Conservation (phyloP, 2,888 invertebrate species). For the Alloscopus bannaensis region DNA sequence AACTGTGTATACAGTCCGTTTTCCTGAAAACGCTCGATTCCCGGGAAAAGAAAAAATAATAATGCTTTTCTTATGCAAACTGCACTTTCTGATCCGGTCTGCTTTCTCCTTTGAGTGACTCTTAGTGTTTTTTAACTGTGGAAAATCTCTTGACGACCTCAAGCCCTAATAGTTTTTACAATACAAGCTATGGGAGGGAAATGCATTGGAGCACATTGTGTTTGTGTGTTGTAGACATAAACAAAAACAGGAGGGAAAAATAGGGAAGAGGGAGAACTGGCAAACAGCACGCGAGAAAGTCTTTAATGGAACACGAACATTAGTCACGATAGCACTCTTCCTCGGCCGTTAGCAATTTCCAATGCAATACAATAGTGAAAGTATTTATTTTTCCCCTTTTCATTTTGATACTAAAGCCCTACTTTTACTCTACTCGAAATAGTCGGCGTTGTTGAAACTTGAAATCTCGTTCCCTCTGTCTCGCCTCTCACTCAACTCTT, state of each 20-base stretch:
- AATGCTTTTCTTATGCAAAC: constrained; percentile 62
- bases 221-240: constrained; percentile 20
- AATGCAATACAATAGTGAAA: constrained; percentile 58
- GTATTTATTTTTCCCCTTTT: constrained; percentile 55
- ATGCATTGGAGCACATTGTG: constrained; percentile 20
- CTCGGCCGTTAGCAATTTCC: constrained; percentile 65
- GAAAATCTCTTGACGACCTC: constrained; percentile 54
- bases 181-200: constrained; percentile 39
- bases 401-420: constrained; percentile 52
- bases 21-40: too few relatives aligned
- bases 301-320: constrained; percentile 69
- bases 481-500: constrained; percentile 28
- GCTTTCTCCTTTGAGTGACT: constrained; percentile 19
- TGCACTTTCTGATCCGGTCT: constrained; percentile 56
- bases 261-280: constrained; percentile 52
- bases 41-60: too few relatives aligned
- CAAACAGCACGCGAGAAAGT: constrained; percentile 69
- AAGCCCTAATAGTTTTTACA: constrained; percentile 54
- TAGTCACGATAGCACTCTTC: constrained; percentile 69
- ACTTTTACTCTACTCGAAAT: constrained; percentile 36
- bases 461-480: constrained; percentile 38
- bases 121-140: constrained; percentile 34
- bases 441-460: constrained; percentile 44
- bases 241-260: too few relatives aligned
- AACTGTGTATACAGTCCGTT: too few relatives aligned